A percentile compares a stretch with the other conserved stretches of the same genome.
Conservation (phyloP, 2,113 vertebrate genomes). For the Mirounga angustirostris region DNA sequence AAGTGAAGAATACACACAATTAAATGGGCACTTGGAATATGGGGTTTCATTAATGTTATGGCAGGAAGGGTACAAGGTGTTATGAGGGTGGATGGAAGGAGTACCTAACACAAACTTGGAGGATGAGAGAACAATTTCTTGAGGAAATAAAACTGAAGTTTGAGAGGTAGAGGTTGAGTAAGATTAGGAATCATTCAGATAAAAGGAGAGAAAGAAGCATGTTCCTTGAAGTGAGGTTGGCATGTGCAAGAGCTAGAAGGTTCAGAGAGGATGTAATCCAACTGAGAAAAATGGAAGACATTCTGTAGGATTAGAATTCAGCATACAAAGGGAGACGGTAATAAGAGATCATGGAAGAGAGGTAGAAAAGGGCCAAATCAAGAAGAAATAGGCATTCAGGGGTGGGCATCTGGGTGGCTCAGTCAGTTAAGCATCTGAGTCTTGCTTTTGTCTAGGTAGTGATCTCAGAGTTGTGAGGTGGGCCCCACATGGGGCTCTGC, state of each 20-base stretch:
- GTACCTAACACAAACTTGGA: background rate
- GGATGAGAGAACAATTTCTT: background rate
- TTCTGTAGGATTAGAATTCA: background rate
- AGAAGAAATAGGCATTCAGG: background rate
- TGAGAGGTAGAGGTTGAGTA: background rate
- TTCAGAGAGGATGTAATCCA: background rate
- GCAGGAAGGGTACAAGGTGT: background rate
- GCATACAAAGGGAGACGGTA: background rate
- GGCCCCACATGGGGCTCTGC: background rate
- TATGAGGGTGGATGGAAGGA: background rate
- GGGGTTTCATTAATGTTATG: background rate
- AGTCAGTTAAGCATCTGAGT: background rate
- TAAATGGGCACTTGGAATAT: background rate
- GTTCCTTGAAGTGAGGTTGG: background rate
- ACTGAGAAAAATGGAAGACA: background rate
- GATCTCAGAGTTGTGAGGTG: background rate
- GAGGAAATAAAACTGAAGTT: background rate
- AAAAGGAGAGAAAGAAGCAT: background rate
- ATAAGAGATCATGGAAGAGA: no score
- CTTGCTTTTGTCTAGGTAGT: background rate
- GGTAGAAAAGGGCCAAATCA: background rate
- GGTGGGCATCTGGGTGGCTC: background rate
- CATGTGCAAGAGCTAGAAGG: background rate
- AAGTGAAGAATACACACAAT: background rate
- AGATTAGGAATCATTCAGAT: background rate